phyloP scores from a whole-genome alignment of 2,113 vertebrate species.

The Macroglossus sobrinus region DNA sequence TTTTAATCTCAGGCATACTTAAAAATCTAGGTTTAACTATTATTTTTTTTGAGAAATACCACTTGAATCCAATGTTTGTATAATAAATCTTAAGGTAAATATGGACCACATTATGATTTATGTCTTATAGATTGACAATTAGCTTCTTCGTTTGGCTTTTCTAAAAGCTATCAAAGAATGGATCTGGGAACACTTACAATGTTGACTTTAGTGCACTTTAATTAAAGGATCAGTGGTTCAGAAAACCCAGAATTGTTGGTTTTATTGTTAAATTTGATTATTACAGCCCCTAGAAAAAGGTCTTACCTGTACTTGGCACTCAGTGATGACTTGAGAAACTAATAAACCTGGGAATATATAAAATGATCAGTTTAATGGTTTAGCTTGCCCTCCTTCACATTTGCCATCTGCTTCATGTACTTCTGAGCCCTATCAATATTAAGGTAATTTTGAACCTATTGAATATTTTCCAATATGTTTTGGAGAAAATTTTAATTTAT shows the following conservation, averaged over 20 bases:
- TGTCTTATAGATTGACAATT: neutral
- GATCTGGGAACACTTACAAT: neutral
- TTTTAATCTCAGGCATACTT: neutral
- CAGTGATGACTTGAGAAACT: neutral
- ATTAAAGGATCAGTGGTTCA: neutral
- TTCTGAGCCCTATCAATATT: neutral
- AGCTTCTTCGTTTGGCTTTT: neutral
- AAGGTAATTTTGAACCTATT: neutral
- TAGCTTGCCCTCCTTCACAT: neutral
- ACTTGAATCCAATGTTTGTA: neutral
- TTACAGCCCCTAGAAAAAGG: neutral
- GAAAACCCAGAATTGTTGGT: neutral
- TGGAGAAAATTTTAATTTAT: constrained; percentile 8
- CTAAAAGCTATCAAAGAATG: neutral
- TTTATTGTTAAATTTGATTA: neutral
- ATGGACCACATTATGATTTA: neutral
- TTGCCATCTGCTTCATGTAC: neutral
- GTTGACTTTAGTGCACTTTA: neutral
- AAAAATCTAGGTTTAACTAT: neutral
- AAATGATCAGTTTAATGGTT: neutral
- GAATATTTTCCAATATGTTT: neutral
- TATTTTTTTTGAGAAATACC: constrained; percentile 4
- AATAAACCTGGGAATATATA: neutral
- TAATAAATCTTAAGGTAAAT: neutral
- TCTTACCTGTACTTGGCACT: neutral